These are phyloP conservation scores for Drosophila nr. fundita DNA, from an alignment of 2,888 invertebrate genomes.

Conservation along the genomic window DNA sequence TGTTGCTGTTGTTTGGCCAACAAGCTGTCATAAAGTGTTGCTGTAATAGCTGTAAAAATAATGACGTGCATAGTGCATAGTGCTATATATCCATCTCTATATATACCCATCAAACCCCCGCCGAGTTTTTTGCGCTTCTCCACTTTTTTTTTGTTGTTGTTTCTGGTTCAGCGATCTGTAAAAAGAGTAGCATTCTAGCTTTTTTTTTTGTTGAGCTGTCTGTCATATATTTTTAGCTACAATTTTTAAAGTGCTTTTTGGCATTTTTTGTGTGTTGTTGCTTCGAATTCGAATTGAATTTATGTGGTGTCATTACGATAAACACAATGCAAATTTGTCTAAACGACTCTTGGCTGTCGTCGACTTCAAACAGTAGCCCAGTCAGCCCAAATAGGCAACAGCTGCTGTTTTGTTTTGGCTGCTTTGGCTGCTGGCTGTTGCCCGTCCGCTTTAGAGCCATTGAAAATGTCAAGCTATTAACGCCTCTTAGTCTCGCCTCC, in stretches of 20 bases:
- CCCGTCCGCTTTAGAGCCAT: constrained; percentile 49
- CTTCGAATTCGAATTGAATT: constrained; percentile 28
- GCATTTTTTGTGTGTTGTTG: constrained; percentile 19
- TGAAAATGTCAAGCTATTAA: constrained; percentile 79
- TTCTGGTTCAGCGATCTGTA: constrained; percentile 61
- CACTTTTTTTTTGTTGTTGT: constrained; percentile 1
- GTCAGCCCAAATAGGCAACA: constrained; percentile 62
- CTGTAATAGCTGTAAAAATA: constrained; percentile 54
- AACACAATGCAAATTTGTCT: constrained; percentile 48
- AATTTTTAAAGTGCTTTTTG: constrained; percentile 7
- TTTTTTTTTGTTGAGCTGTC: constrained; percentile 12
- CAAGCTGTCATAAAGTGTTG: constrained; percentile 49
- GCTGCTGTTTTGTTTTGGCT: constrained; percentile 23
- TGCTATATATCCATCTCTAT: neutral
- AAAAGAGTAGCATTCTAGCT: constrained; percentile 18
- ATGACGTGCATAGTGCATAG: constrained; percentile 58
- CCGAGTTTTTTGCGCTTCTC: constrained; percentile 2
- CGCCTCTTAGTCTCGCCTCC: constrained; percentile 79
- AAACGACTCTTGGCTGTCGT: constrained; percentile 40
- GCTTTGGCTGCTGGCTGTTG: constrained; percentile 10
- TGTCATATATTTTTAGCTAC: constrained; percentile 15
- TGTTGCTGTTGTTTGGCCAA: constrained; percentile 55
- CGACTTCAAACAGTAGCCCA: constrained; percentile 69
- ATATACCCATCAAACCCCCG: neutral
- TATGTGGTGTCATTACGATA: constrained; percentile 34